phyloP scores from a whole-genome alignment of 2,888 invertebrate genomes.

The Lasioglossum vierecki region DNA sequence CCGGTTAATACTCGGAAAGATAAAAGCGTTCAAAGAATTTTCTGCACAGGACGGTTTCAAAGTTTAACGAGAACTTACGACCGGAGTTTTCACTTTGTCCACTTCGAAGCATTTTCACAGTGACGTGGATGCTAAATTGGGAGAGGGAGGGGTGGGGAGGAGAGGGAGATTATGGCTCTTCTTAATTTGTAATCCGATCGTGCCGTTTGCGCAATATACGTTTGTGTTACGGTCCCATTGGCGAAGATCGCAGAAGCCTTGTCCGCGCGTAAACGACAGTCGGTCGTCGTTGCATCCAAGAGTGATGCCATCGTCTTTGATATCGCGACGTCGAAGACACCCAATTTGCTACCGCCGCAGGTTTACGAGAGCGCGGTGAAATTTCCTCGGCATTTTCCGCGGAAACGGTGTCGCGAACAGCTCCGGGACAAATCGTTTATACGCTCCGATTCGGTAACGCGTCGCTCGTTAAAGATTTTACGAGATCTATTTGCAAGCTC shows the following conservation, averaged over 20 bases:
- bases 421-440: constrained; percentile 29
- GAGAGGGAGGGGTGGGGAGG: neutral
- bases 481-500: neutral
- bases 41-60: neutral
- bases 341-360: constrained; percentile 27
- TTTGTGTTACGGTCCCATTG: constrained; percentile 20
- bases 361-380: constrained; percentile 5
- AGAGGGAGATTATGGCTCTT: constrained; percentile 55
- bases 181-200: constrained; percentile 64
- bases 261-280: constrained; percentile 36
- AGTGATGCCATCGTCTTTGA: constrained; percentile 35
- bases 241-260: constrained; percentile 43
- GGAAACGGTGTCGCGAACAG: neutral
- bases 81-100: constrained; percentile 40
- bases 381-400: constrained; percentile 19
- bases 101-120: constrained; percentile 14
- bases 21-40: neutral
- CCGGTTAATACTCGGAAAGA: neutral
- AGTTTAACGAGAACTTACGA: constrained; percentile 16
- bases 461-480: neutral
- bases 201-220: constrained; percentile 44
- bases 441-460: neutral
- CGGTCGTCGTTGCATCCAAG: constrained; percentile 16
- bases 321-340: constrained; percentile 25
- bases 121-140: constrained; percentile 33